Base-by-base conservation (phyloP, 2,888 invertebrate genomes). In the Ophion slaviceki region DNA sequence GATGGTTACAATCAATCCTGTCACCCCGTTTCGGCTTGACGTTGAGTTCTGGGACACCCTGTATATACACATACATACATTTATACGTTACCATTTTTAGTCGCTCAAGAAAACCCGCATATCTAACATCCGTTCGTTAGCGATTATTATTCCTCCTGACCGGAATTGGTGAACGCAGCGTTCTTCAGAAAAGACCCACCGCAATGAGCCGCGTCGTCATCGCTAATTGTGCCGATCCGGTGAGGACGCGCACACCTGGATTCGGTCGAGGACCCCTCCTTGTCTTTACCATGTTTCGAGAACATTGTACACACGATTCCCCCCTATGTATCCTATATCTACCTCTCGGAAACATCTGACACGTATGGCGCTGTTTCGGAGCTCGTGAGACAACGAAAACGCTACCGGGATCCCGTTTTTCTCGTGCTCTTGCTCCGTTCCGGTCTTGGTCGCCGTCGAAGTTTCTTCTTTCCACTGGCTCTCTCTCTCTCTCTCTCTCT, bases 201-300 rank as follows among this genome's bases (percentile, higher is more conserved):
- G 40, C 17, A 14, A 53, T 53, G 3, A 11, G 53, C 3, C 53
- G 53, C 14, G 53, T 53, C 53, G 53, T 53, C 7, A 64, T 53
- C 64, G 53, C 75, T 81, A 82, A 82, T 82, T 77, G 70, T 64
- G 64, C 4, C 32, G 24, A 66, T 45, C 40, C 82, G 68, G 40
- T 81, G 57, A 40, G 59, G 36, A 74, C 4, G 28, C 14, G 61
- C 64, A 36, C 82, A 82, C 82, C 76, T 76, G 76, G 82, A 36
- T 53, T 17, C 75, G 53, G 53, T 76, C 68, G 62, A 61, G 68
- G 40, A 76, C 47, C 76, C 64, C 53, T 59, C n/a, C 57, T 67
- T 40, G 57, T 57, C 57, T 77, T 59, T 17, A 20, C 24, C 14
- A 45, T 20, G 62, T 75, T 68, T 68, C n/a, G 77, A 40, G n/a